Base-by-base conservation (phyloP, 2,797 vertebrate genomes). In the Lepus oiostolus region DNA sequence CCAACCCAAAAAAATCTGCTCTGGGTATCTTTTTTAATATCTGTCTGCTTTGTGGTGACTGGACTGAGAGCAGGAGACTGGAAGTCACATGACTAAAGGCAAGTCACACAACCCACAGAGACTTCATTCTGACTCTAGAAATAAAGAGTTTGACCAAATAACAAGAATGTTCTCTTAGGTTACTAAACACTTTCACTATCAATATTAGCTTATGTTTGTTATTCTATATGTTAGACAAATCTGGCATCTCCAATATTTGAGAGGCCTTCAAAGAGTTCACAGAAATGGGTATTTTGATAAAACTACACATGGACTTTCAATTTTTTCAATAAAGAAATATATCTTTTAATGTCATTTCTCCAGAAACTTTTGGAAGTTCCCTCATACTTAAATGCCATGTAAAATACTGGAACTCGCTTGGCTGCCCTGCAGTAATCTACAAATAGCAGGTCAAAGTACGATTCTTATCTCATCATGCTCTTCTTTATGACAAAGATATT, bases 61-160 rank as follows among this genome's bases (percentile, higher is more conserved):
- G 30, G 24, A n/a, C 17, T 22, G 62, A 85, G 32, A 74, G 14
- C 26, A 35, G 16, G 52, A 82, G 47, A 76, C 17, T 52, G 38
- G 17, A 67, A 91, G 50, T 90, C 35, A 50, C 4, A 1, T 58
- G 54, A 88, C 52, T 74, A 47, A 62, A 12, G 47, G 9, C 28
- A 75, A 60, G 9, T 77, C 65, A 80, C 19, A 74, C 26, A 68
- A 65, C 3, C 4, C 67, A 58, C n/a, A 67, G 5, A 42, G 28
- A 30, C 2, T 80, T 95, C 63, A 19, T 16, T 89, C 85, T 90
- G 17, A 82, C 30, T 96, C 91, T 22, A 10, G 17, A 88, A 92
- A 94, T 80, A 19, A 85, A 16, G 13, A 86, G 4, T 52, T 83
- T 80, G 42, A 79, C 2, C 14, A 42, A 81, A 77, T 72, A 80